phyloP scores from a whole-genome alignment of 1,140 invertebrate genomes.

The Ceratitis capitata region DNA sequence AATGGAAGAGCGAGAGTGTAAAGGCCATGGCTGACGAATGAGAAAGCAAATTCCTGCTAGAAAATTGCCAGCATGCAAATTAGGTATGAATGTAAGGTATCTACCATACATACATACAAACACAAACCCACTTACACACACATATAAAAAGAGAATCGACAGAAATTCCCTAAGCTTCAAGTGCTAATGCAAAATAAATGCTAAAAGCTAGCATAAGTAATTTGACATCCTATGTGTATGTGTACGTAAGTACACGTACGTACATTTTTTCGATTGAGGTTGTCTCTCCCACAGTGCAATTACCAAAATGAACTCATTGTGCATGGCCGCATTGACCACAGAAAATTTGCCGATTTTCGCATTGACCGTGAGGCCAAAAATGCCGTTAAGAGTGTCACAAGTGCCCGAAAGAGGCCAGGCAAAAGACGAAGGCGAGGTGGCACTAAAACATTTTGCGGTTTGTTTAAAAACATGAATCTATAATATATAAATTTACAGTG shows the following conservation, averaged over 20 bases:
- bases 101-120: not conserved
- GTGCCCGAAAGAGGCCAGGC: not conserved
- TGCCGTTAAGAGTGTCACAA: not conserved
- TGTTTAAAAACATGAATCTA: not conserved
- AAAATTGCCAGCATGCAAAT: too few species aligned
- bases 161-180: not conserved
- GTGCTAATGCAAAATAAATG: not conserved
- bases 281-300: conserved; percentile 25
- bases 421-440: too few species aligned
- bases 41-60: not conserved
- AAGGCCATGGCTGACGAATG: not conserved
- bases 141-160: too few species aligned
- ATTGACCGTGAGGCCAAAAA: conserved; percentile 32
- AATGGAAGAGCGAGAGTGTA: not conserved
- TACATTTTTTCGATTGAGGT: too few species aligned
- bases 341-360: conserved; percentile 30
- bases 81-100: not conserved
- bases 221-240: not conserved
- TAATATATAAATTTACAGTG: too few species aligned
- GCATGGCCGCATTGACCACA: conserved; percentile 15
- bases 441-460: too few species aligned
- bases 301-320: conserved; percentile 34
- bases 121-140: too few species aligned
- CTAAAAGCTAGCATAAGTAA: too few species aligned
- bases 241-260: not conserved